These are phyloP conservation scores for Malurus melanocephalus DNA, from an alignment of 2,113 vertebrate species.

Conservation along the genomic window DNA sequence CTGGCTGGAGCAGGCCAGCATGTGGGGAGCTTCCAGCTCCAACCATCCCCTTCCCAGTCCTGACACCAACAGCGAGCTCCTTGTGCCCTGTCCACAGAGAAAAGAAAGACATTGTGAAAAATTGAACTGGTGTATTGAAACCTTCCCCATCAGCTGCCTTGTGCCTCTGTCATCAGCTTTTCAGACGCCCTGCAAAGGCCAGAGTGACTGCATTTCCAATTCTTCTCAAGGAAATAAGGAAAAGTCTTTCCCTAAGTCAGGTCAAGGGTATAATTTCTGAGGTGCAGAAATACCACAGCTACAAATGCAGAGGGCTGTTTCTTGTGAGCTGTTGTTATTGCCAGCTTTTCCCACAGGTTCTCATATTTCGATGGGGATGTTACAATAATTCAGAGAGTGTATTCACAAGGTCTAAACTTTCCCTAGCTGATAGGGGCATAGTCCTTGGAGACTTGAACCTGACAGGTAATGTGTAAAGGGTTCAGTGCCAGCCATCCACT, in stretches of 20 bases:
- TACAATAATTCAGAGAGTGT: neutral
- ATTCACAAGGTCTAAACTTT: constrained; percentile 33
- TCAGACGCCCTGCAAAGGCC: neutral
- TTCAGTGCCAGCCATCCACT: neutral
- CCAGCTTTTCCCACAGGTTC: neutral
- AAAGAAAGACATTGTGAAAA: neutral
- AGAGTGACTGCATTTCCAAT: neutral
- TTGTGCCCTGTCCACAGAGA: neutral
- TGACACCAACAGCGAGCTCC: neutral
- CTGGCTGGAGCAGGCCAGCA: neutral
- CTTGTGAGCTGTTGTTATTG: neutral
- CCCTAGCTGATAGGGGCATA: neutral
- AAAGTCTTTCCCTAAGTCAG: neutral
- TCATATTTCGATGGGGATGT: neutral
- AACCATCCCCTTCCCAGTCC: neutral
- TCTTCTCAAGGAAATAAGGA: neutral
- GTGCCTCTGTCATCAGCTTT: neutral
- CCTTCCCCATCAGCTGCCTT: neutral
- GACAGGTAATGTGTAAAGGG: neutral
- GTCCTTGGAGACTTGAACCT: constrained; percentile 15
- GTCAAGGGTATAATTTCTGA: neutral
- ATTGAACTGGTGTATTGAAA: fast-evolving
- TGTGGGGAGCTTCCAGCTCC: neutral
- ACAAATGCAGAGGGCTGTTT: neutral
- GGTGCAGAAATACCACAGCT: neutral